Conservation (phyloP, 2,113 vertebrate genomes). For the Oostethus manadensis region DNA sequence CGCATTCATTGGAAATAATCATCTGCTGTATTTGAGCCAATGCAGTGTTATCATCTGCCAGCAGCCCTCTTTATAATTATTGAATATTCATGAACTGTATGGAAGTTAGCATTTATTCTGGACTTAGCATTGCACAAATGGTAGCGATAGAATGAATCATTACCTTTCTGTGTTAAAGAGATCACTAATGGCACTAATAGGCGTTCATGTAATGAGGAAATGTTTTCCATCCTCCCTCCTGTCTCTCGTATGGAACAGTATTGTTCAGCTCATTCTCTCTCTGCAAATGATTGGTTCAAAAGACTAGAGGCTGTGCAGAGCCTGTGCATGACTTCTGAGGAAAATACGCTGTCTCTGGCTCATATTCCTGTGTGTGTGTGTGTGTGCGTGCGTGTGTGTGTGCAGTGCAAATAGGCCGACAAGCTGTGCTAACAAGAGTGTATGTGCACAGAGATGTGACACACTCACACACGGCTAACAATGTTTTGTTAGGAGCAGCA, state of each 20-base stretch:
- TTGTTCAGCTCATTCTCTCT: constrained; percentile 30
- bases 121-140: constrained; percentile 3
- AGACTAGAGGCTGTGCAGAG: constrained; percentile 47
- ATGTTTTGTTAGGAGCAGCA: constrained; percentile 55
- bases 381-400: constrained; percentile 1
- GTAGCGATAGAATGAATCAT: background rate
- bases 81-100: background rate
- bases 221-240: constrained; percentile 17
- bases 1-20: background rate
- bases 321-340: constrained; percentile 39
- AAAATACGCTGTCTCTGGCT: constrained; percentile 23
- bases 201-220: constrained; percentile 2
- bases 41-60: background rate
- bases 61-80: background rate
- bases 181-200: constrained; percentile 6
- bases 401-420: constrained; percentile 41
- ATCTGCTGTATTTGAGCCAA: background rate
- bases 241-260: constrained; percentile 26
- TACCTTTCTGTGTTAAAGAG: background rate
- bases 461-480: constrained; percentile 44
- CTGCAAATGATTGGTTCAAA: constrained; percentile 59
- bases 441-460: constrained; percentile 37
- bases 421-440: constrained; percentile 58
- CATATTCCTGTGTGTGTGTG: background rate
- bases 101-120: background rate